Base-by-base conservation (phyloP, 1,140 invertebrate genomes). In the Cyclargus thomasi region DNA sequence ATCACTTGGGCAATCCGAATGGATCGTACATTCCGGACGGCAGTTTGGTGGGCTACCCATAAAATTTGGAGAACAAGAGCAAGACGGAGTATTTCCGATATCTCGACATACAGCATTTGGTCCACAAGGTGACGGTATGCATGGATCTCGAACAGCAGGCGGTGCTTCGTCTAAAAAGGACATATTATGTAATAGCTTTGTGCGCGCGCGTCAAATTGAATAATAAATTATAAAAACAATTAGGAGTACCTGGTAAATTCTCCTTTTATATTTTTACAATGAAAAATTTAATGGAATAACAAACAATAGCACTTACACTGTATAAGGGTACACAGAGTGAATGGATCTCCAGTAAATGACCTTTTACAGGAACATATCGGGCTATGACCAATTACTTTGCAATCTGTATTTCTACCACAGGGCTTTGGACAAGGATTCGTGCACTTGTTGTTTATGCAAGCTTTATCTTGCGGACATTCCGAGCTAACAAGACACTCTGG, bases 1-100 rank as follows among this genome's bases (percentile, higher is more conserved):
- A 71, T 93, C 91, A 78, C 92, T 93, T 2, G 92, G 68, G 78
- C 94, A 95, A 76, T 94, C 93, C 1, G 92, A 82, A 78, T 94
- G 94, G 62, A 93, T 93, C 53, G 87, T 92, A 83, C 93, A 95
- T 86, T 95, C 94, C 7, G 94, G 94, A 77, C 93, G 89, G 77
- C 94, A 95, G 73, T 93, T 93, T 21, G 94, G 94, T 47, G 95
- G 95, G 74, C 92, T 92, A 53, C 95, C 95, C 53, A 94, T 92
- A 70, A 92, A 95, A 66, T 90, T 92, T 11, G 83, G 74, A 35
- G 92, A 76, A 82, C 95, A 96, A 6, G 92, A 92, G 79, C 94
- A 95, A 16, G 93, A 93, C 36, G 93, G 92, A 29, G 86, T 84
- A 64, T 91, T 92, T 29, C 92, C 91, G 57, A 93, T 87, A 36